Conservation (phyloP, 2,888 invertebrate species). For the Chalcis sispes region DNA sequence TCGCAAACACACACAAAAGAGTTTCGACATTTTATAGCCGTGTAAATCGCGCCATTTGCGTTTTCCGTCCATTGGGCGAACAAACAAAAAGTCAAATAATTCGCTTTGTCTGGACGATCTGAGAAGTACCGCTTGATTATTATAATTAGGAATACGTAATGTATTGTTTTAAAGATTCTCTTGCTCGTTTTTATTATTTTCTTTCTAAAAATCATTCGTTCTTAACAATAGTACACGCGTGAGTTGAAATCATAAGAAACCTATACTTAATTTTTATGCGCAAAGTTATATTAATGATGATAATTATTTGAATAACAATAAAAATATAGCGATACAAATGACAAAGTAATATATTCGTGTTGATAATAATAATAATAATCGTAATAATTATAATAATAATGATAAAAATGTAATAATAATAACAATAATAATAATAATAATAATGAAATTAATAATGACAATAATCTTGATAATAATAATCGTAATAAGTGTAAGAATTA, state of each 20-base stretch:
- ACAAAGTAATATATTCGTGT: constrained; percentile 27
- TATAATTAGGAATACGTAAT: constrained; percentile 59
- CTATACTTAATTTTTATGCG: constrained; percentile 27
- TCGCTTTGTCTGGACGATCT: constrained; percentile 13
- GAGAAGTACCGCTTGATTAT: constrained; percentile 52
- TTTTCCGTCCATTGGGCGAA: neutral
- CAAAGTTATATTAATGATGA: constrained; percentile 26
- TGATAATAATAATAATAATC: constrained; percentile 29
- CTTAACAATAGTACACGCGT: constrained; percentile 21
- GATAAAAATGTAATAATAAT: constrained; percentile 21
- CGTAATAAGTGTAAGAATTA: constrained; percentile 46
- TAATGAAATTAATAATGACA: constrained; percentile 40
- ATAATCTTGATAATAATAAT: constrained; percentile 54
- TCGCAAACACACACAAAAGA: constrained; percentile 4
- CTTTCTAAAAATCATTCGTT: constrained; percentile 17
- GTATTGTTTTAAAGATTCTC: constrained; percentile 54
- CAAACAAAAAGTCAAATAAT: constrained; percentile 23
- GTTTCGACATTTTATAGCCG: constrained; percentile 29
- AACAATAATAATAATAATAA: constrained; percentile 20
- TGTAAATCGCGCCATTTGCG: constrained; percentile 25
- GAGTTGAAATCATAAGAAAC: constrained; percentile 23
- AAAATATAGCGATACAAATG: constrained; percentile 28
- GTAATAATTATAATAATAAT: constrained; percentile 39
- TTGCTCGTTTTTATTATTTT: constrained; percentile 25
- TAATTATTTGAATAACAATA: constrained; percentile 25